Conservation (phyloP, 2,888 invertebrate species). For the Ormyrus labotus region DNA sequence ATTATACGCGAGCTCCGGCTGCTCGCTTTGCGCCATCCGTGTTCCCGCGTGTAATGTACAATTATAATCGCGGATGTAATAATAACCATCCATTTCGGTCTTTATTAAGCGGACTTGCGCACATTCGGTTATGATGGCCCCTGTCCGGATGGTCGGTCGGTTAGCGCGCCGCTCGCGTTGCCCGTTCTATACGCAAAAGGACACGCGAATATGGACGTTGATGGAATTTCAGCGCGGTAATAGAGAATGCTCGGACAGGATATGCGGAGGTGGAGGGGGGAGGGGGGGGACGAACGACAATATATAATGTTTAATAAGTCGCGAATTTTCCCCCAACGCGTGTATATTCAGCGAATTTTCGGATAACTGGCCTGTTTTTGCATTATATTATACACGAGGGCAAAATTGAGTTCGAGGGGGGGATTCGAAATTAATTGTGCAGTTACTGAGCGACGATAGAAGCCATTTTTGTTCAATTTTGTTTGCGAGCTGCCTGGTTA, state of each 20-base stretch:
- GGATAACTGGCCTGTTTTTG: not conserved
- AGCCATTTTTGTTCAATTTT: not conserved
- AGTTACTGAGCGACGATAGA: not conserved
- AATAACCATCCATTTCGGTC: constrained; percentile 54
- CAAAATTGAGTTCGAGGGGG: not conserved
- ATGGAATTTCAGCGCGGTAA: constrained; percentile 45
- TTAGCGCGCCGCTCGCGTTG: not conserved
- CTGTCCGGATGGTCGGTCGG: not conserved
- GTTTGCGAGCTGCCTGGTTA: no score
- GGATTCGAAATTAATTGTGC: not conserved
- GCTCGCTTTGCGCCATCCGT: not conserved
- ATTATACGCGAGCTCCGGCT: constrained; percentile 41
- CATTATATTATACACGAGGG: not conserved
- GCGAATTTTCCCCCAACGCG: constrained; percentile 16
- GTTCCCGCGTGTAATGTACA: constrained; percentile 53
- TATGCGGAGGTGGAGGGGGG: no score
- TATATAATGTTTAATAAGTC: constrained; percentile 11
- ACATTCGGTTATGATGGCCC: constrained; percentile 33
- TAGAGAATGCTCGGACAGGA: constrained; percentile 5
- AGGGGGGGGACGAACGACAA: no score
- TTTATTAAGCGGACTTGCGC: constrained; percentile 45
- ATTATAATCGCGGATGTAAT: constrained; percentile 56
- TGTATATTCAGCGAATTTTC: not conserved
- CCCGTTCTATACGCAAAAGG: no score
- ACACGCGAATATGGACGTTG: constrained; percentile 35